Evolutionary conservation across 2,888 invertebrate genomes (phyloP).

Genomic region (Sphinx pinastri): DNA sequence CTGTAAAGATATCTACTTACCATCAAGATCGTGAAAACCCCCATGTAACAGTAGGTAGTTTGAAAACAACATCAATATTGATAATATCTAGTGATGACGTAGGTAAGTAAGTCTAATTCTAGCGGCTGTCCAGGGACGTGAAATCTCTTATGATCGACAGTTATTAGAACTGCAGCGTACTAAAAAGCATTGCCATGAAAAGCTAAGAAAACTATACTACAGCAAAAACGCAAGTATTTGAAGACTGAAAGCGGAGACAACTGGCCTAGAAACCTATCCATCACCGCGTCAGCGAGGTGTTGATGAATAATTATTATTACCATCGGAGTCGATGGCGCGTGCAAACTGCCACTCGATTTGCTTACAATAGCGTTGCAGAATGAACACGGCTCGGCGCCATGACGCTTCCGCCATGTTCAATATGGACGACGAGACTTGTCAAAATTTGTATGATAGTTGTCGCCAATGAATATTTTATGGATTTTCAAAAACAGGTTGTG

Average conservation of each 20-base stretch:
- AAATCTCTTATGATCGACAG: no score
- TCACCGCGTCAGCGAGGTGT: conserved; percentile 15
- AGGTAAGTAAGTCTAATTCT: no score
- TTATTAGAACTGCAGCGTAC: no score
- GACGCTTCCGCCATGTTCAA: background rate
- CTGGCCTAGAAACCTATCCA: conserved; percentile 12
- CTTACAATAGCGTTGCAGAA: conserved; percentile 20
- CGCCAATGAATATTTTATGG: background rate
- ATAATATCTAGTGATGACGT: no score
- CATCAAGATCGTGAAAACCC: no score
- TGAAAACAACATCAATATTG: no score
- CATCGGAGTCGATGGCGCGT: conserved; percentile 20
- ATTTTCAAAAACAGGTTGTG: background rate
- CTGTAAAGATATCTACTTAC: no score
- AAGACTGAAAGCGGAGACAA: conserved; percentile 23
- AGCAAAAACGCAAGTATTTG: background rate
- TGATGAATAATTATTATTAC: conserved; percentile 17
- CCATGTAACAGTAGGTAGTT: no score
- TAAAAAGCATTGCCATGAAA: background rate
- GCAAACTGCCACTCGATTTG: conserved; percentile 12
- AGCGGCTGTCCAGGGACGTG: no score
- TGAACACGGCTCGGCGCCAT: background rate
- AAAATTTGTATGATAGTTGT: background rate
- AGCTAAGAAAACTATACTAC: background rate
- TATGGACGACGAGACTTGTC: conserved; percentile 1